Base-by-base conservation (phyloP, 2,888 invertebrate genomes). In the Acanthosoma haemorrhoidale region DNA sequence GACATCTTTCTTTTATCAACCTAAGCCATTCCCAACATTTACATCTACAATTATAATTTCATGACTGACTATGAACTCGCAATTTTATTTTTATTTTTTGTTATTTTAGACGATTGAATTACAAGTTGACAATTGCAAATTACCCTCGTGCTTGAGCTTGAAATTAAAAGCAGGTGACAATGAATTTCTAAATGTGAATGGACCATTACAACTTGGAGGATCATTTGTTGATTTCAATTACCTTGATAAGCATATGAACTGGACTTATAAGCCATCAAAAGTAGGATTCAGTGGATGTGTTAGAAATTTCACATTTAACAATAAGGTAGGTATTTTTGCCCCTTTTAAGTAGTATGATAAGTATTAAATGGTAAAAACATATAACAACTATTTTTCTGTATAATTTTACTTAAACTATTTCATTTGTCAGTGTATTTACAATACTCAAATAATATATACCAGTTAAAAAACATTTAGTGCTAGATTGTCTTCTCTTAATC, bases 261-360 rank as follows among this genome's bases (percentile, higher is more conserved):
- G 93, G 92, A 81, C 84, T 25, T 82, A 88, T 76, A 81, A 83
- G 5, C 92, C 92, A 1, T 87, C 87, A 13, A 84, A 83, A 60
- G 82, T 84, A 73, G 88, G 89, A 71, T 95, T 94, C 79, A 83
- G 85, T 58, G 98, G 98, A 4, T 98, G 97, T 79, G 88, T 98
- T 74, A 87, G 90, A 75, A 96, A 97, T 80, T 85, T 98, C 74
- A 90, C 94, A 0, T 91, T 93, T 78, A 94, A 92, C 77, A 87
- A 87, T 75, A 85, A 82, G 79, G 87, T 87, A 78, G 82, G 83
- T 76, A 67, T 43, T 60, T 60, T 60, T 60, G 4, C 32, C 9
- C n/a, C n/a, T n/a, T n/a, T n/a, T n/a, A n/a, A n/a, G n/a, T n/a
- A n/a, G n/a, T n/a, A n/a, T n/a, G n/a, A n/a, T n/a, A n/a, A n/a